Evolutionary conservation across 2,888 invertebrate genomes (phyloP), one percentile per base, ranked within the genome.

Genomic region (Noctua pronuba): DNA sequence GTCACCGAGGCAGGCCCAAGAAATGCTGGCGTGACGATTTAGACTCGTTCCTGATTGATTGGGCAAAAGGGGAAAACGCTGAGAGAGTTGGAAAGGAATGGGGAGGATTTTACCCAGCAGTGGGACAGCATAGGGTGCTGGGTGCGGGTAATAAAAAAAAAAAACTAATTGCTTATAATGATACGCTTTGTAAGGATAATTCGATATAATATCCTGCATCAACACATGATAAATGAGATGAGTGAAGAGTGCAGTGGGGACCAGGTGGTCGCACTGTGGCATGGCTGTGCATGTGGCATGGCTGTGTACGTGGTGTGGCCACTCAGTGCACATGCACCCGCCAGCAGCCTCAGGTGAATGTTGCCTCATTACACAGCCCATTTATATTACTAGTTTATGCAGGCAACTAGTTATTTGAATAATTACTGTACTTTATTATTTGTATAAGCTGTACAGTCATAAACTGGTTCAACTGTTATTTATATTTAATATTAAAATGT

Each of bases 341-440:
- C 21, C 44, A 52, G 44, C 67, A 28, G 31, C n/a, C 46, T 31
- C 38, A 18, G 31, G 31, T 68, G 52, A 79, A 44, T 82, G 72
- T 65, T 72, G 60, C 44, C 28, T 31, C 64, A 65, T 77, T 41
- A 55, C 28, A 62, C n/a, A 64, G 28, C 62, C 62, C 31, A 55
- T 41, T 77, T 49, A 18, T 65, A 58, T 58, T 55, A 62, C 35
- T 49, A 71, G 21, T 65, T 41, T 52, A 31, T 38, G 46, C 65
- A 69, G 16, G 6, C 13, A 71, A 52, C 49, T 65, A 38, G 66
- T 70, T 67, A 46, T 77, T 55, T 52, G 18, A 78, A 79, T 84
- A 66, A 79, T 73, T 46, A 62, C 46, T 78, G 21, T 62, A 70
- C 21, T 31, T 55, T 46, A 28, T n/a, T 66, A 18, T 52, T 69